Base-by-base conservation (phyloP, 2,797 vertebrate species). In the Petrocephalus schoutedeni region DNA sequence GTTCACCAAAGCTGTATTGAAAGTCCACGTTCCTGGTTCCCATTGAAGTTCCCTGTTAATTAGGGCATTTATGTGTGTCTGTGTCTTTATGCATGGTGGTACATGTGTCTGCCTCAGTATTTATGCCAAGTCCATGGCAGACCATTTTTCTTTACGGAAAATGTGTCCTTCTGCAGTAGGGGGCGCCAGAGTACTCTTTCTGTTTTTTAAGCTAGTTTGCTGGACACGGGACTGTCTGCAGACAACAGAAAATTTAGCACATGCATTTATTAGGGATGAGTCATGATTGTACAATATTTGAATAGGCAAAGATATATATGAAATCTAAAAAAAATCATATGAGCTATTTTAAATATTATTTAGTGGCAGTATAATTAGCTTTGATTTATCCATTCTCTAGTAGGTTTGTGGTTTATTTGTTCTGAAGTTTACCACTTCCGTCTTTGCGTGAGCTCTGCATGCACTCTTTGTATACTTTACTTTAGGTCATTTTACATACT, bases 81-180 rank as follows among this genome's bases (percentile, higher is more conserved):
- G n/a, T 45, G 77, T 87, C 16, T 82, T 54, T 59, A 10, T 16
- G 21, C 8, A 32, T 56, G 71, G 19, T 19, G 23, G n/a, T 36
- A 19, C 14, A 5, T 54, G 49, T 74, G 4, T 36, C 8, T 36
- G 32, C 2, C 19, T 28, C 41, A n/a, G 74, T 53, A n/a, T 71
- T 21, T 51, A 12, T 53, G 6, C 0, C 8, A 19, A 41, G 32
- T 77, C 71, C 8, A 41, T 19, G 36, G 71, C 14, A 77, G 16
- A 19, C 41, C n/a, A 16, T n/a, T 41, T 41, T 19, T 14, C 28
- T 2, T 49, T 19, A 8, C 3, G 4, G 10, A n/a, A 32, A 12
- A 36, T 8, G 6, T 71, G 16, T 0, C 90, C 89, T 57, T 0
- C 0, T n/a, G 89, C 94, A 92, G 91, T 88, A 94, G 94, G 88